Conservation (phyloP, 2,888 invertebrate species). For the Zaprionus obscuricornis region DNA sequence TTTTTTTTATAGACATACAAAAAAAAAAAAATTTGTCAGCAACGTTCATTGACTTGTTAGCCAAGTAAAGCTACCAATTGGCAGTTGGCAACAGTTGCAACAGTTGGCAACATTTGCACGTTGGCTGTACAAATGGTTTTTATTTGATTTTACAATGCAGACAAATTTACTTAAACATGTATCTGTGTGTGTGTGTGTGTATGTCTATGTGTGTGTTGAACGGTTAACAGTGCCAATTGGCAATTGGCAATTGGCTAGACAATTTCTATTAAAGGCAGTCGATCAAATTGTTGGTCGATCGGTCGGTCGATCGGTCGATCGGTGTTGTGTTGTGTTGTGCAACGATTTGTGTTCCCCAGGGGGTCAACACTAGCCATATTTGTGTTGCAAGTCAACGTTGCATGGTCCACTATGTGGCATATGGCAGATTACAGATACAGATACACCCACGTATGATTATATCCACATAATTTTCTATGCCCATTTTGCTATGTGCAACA, state of each 20-base stretch:
- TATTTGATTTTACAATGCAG: slow-evolving; percentile 67
- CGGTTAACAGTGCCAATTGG: too few species aligned
- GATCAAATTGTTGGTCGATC: slow-evolving; percentile 59
- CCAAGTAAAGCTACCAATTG: slow-evolving; percentile 18
- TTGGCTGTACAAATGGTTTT: slow-evolving; percentile 52
- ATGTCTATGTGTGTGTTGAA: too few species aligned
- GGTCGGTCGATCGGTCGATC: too few species aligned
- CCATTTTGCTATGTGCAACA: slow-evolving; percentile 9
- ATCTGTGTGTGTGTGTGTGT: too few species aligned
- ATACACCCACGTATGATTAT: slow-evolving; percentile 45
- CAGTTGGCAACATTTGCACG: slow-evolving; percentile 52
- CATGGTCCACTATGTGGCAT: slow-evolving; percentile 5
- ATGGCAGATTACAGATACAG: slow-evolving; percentile 2
- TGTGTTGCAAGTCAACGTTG: slow-evolving; percentile 34
- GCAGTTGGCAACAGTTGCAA: neutral
- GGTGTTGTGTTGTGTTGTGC: too few species aligned
- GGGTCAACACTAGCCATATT: slow-evolving; percentile 66
- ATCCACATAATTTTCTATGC: slow-evolving; percentile 2
- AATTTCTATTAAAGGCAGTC: slow-evolving; percentile 61
- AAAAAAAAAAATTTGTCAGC: slow-evolving; percentile 19
- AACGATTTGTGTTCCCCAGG: slow-evolving; percentile 43
- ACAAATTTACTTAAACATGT: slow-evolving; percentile 60
- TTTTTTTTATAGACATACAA: slow-evolving; percentile 6
- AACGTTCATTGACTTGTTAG: slow-evolving; percentile 34
- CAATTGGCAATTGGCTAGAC: slow-evolving; percentile 61